A percentile compares a stretch with the other conserved stretches of the same genome.
phyloP scores from a whole-genome alignment of 1,140 invertebrate species.

The Patella vulgata region DNA sequence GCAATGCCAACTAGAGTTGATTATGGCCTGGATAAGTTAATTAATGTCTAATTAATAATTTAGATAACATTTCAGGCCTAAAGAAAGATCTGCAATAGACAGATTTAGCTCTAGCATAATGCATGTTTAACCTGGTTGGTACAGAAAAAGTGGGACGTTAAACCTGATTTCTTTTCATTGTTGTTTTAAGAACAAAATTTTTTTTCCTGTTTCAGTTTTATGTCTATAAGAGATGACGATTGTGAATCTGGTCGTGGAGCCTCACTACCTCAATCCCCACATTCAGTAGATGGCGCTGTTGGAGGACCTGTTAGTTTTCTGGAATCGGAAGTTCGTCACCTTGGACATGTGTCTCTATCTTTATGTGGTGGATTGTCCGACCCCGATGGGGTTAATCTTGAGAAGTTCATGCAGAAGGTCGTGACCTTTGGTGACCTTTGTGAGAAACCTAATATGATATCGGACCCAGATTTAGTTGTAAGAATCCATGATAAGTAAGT shows the following conservation, averaged over 20 bases:
- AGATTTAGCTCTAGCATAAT: too few species aligned
- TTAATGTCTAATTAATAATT: too few species aligned
- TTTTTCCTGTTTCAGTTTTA: constrained; percentile 27
- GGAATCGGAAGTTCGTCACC: constrained; percentile 64
- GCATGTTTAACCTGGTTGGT: too few species aligned
- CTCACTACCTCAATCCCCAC: constrained; percentile 92
- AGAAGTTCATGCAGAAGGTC: constrained; percentile 79
- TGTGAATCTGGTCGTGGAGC: constrained; percentile 94
- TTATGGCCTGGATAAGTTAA: too few species aligned
- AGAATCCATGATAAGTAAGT: constrained; percentile 84
- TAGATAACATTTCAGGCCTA: too few species aligned
- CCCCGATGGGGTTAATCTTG: constrained; percentile 66
- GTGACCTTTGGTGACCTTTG: constrained; percentile 86
- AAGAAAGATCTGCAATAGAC: too few species aligned
- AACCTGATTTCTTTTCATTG: too few species aligned
- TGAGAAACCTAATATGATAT: constrained; percentile 78
- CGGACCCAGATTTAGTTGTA: constrained; percentile 87
- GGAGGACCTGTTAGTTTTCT: constrained; percentile 56
- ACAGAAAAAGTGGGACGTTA: too few species aligned
- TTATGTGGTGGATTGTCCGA: constrained; percentile 80
- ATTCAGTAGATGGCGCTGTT: constrained; percentile 82
- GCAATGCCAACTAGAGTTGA: too few species aligned
- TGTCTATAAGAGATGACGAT: constrained; percentile 74
- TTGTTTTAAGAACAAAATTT: too few species aligned
- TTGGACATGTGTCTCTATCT: constrained; percentile 71